Base-by-base conservation (phyloP, 2,113 vertebrate species). In the Seriola rivoliana region DNA sequence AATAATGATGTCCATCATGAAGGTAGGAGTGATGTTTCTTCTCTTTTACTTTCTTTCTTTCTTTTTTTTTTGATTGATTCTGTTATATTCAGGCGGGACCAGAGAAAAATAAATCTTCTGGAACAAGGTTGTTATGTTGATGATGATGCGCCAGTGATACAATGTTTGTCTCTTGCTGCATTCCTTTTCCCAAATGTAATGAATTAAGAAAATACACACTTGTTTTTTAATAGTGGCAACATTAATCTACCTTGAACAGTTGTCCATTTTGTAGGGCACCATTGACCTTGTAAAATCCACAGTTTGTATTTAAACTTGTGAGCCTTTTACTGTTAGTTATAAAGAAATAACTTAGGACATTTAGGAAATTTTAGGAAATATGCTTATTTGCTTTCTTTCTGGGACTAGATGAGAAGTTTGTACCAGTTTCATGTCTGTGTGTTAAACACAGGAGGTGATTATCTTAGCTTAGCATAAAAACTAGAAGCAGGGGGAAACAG, bases 1-100 rank as follows among this genome's bases (percentile, higher is more conserved):
- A 78, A 87, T 85, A 76, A 88, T 74, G 60, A 87, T 84, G 69
- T 84, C 68, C 62, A 66, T 23, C 21, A 8, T 71, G 57, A 44
- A 63, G 72, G 63, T 70, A 25, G 60, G 46, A 40, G 5, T 21
- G 23, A 59, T n/a, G 16, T 38, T 36, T 67, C 13, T 16, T 74
- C 54, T 17, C 52, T 46, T 48, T 64, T 10, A 2, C 8, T 42
- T 11, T 11, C 40, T 42, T 40, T 34, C 62, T 7, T 11, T 70
- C 46, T 13, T 48, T 40, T 38, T 46, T 63, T 40, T 73, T 58
- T 44, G 11, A 54, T 13, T 58, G 21, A 82, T 29, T 58, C 5
- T 54, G 76, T 32, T 34, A 34, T 25, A 66, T 44, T 67, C 46
- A 46, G 58, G 48, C 2, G 21, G 54, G 50, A 77, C 6, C 1